Evolutionary conservation across 2,797 vertebrate genomes (phyloP).

Genomic region (Peromyscus aztecus): DNA sequence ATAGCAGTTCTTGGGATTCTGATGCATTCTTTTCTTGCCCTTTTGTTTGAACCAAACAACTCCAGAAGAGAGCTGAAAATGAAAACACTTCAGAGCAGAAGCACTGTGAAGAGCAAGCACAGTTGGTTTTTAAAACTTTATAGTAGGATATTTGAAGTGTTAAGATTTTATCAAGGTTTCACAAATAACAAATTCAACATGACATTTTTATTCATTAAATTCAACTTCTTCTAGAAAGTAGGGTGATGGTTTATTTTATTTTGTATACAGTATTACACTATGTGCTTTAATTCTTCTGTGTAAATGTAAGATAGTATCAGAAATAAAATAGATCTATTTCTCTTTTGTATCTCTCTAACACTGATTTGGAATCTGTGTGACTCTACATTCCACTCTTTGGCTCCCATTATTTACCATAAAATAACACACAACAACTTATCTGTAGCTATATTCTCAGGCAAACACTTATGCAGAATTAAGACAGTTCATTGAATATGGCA

Average conservation of each 20-base stretch:
- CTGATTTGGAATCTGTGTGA: neutral
- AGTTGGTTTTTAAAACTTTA: conserved; percentile 12
- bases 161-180: conserved; percentile 21
- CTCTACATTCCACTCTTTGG: neutral
- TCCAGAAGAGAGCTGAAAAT: conserved; percentile 47
- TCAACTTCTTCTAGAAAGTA: neutral
- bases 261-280: neutral
- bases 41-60: conserved; percentile 77
- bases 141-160: conserved; percentile 36
- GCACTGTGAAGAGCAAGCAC: neutral
- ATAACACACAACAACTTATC: neutral
- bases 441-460: neutral
- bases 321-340: neutral
- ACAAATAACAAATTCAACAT: conserved; percentile 16
- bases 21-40: conserved; percentile 66
- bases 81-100: conserved; percentile 60
- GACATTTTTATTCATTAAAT: neutral
- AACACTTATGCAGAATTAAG: neutral
- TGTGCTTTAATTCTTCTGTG: neutral
- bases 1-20: conserved; percentile 65
- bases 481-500: neutral
- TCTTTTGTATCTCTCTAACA: neutral
- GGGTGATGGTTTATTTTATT: neutral
- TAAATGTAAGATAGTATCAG: neutral
- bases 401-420: neutral